A percentile compares a stretch with the other conserved stretches of the same genome.
phyloP scores from a whole-genome alignment of 2,888 invertebrate species.

The Coleophora flavipennella region DNA sequence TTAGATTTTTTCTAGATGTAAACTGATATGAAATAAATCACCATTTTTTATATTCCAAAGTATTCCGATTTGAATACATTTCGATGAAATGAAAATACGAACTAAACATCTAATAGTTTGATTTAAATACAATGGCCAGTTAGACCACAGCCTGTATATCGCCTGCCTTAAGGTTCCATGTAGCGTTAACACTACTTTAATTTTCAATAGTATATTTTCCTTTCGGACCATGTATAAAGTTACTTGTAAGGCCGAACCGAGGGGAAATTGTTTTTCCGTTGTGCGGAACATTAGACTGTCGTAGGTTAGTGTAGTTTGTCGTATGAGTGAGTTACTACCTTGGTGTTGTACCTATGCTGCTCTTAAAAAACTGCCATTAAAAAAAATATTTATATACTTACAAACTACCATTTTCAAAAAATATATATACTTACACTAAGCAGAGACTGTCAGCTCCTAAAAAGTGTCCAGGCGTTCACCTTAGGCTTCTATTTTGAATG shows the following conservation, averaged over 20 bases:
- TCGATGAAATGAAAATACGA: too few species aligned
- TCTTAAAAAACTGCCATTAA: constrained; percentile 10
- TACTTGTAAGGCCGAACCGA: constrained; percentile 43
- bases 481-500: too few species aligned
- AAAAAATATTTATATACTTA: not conserved
- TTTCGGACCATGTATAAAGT: constrained; percentile 57
- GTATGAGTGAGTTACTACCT: constrained; percentile 47
- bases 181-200: constrained; percentile 44
- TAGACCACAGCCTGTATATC: not conserved
- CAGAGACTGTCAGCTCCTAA: too few species aligned
- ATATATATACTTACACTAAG: too few species aligned
- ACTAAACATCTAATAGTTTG: too few species aligned
- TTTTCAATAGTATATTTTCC: constrained; percentile 34
- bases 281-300: constrained; percentile 70
- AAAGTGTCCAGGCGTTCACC: too few species aligned
- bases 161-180: constrained; percentile 43
- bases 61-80: too few species aligned
- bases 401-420: too few species aligned
- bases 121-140: constrained; percentile 9
- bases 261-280: constrained; percentile 65
- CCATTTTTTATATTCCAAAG: too few species aligned
- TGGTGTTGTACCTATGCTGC: constrained; percentile 38
- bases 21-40: too few species aligned
- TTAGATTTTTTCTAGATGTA: too few species aligned
- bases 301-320: constrained; percentile 61